Evolutionary conservation across 2,113 vertebrate genomes (phyloP).

Genomic region (Labrus mixtus): DNA sequence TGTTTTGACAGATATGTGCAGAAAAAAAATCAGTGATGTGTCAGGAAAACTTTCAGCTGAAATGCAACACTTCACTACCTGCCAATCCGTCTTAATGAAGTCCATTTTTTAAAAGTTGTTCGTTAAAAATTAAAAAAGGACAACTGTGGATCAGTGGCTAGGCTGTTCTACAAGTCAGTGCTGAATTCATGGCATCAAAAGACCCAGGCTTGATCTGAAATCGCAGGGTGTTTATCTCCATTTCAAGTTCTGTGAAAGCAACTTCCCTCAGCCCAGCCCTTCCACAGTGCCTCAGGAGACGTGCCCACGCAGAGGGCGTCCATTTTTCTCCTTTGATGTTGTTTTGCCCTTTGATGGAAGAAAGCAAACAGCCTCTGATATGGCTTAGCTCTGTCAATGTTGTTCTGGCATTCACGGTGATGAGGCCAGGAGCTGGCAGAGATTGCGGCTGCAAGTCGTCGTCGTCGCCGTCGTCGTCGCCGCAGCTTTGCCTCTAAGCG

Average conservation of each 20-base stretch:
- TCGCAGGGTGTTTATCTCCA: constrained; percentile 32
- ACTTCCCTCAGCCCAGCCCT: constrained; percentile 35
- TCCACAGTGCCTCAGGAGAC: constrained; percentile 35
- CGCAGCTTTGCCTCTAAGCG: constrained; percentile 2
- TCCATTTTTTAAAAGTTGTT: background rate
- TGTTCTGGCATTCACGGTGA: constrained; percentile 54
- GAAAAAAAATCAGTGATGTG: background rate
- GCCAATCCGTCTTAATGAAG: background rate
- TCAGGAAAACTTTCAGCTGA: background rate
- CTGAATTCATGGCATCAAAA: constrained; percentile 41
- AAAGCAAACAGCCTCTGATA: constrained; percentile 53
- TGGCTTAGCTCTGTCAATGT: constrained; percentile 7
- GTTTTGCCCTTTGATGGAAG: constrained; percentile 67
- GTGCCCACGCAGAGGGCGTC: constrained; percentile 20
- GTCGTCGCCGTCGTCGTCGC: constrained; percentile 21
- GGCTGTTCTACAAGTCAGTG: background rate
- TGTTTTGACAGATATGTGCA: background rate
- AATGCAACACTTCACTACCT: background rate
- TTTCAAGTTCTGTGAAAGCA: constrained; percentile 44
- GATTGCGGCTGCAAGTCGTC: constrained; percentile 20
- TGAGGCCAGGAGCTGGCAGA: constrained; percentile 1
- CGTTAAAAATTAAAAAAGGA: background rate
- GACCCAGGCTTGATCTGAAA: constrained; percentile 10
- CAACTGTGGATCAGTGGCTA: background rate
- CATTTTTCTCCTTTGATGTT: constrained; percentile 52